These are phyloP conservation scores for Orientallactaga bullata DNA, from an alignment of 2,113 vertebrate genomes.

Conservation along the genomic window DNA sequence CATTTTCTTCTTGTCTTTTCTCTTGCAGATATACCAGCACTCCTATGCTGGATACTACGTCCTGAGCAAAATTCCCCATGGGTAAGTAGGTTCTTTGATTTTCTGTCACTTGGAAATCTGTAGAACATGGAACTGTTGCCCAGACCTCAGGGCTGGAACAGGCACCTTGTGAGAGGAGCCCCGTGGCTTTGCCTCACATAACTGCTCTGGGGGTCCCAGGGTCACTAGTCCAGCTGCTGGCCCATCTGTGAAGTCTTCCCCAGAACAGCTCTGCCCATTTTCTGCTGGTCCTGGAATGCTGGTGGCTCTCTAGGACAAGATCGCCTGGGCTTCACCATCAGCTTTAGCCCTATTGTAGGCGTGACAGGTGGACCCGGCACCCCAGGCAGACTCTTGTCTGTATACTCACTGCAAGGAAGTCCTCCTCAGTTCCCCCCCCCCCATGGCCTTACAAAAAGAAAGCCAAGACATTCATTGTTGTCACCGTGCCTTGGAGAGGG, in stretches of 20 bases:
- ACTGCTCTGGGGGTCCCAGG: fast-evolving
- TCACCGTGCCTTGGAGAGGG: background rate
- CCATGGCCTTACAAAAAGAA: background rate
- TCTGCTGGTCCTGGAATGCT: background rate
- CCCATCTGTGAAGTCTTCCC: background rate
- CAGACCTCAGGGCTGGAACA: background rate
- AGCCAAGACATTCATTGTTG: too few relatives aligned
- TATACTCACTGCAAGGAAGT: background rate
- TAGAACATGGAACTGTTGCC: background rate
- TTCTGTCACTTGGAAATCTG: constrained; percentile 67
- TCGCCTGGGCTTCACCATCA: too few relatives aligned
- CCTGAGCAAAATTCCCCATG: constrained; percentile 92
- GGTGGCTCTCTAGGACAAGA: background rate
- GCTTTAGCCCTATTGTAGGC: background rate
- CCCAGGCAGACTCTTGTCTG: background rate
- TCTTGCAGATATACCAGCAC: constrained; percentile 94
- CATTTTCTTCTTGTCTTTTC: background rate
- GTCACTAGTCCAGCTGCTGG: background rate
- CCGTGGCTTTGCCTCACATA: too few relatives aligned
- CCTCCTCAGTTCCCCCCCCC: background rate
- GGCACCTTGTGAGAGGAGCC: too few relatives aligned
- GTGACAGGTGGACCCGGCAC: fast-evolving
- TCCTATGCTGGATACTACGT: constrained; percentile 97
- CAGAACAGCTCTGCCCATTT: fast-evolving
- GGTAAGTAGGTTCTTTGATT: constrained; percentile 86